Evolutionary conservation across 2,113 vertebrate genomes (phyloP).

Genomic region (Chaetodon auriga): DNA sequence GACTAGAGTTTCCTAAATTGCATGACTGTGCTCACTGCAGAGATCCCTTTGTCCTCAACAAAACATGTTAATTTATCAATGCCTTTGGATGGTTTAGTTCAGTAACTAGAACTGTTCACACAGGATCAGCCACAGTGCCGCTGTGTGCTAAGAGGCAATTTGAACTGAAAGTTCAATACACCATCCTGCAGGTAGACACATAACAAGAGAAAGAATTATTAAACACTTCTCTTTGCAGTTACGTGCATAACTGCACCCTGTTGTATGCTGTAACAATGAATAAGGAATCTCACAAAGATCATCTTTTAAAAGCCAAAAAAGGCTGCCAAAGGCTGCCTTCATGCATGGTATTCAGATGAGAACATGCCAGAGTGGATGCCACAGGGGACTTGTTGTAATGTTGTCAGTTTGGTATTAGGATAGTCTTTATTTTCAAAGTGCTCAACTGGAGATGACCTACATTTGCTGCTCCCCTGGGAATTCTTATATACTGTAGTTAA

Average conservation of each 20-base stretch:
- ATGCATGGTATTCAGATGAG: constrained; percentile 35
- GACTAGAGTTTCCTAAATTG: constrained; percentile 13
- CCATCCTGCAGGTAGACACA: background rate
- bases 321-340: background rate
- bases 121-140: background rate
- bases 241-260: constrained; percentile 20
- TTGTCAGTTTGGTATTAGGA: constrained; percentile 37
- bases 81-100: no score
- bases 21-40: background rate
- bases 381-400: constrained; percentile 16
- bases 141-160: background rate
- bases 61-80: no score
- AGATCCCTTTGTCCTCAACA: background rate
- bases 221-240: constrained; percentile 17
- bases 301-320: constrained; percentile 30
- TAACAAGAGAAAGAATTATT: background rate
- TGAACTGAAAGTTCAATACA: background rate
- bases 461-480: constrained; percentile 56
- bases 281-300: constrained; percentile 23
- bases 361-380: constrained; percentile 38
- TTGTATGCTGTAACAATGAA: constrained; percentile 22
- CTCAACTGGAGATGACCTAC: constrained; percentile 59
- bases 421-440: constrained; percentile 38
- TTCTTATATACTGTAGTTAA: background rate
- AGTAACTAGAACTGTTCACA: background rate